Percentiles rank a stretch among this genome's conserved stretches.
Conservation (phyloP, 2,797 vertebrate genomes). For the Arnoldichthys spilopterus region DNA sequence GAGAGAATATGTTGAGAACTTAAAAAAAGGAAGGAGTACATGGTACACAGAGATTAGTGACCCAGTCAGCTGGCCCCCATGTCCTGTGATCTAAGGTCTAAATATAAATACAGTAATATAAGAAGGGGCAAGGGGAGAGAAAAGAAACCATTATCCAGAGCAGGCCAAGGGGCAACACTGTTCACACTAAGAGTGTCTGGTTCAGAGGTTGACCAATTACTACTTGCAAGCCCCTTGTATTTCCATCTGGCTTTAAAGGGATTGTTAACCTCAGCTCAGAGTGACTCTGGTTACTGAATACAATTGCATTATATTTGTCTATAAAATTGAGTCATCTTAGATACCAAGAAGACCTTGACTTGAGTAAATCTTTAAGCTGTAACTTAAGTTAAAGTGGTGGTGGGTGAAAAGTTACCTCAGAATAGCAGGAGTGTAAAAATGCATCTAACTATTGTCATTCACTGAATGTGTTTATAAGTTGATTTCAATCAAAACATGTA, state of each 20-base stretch:
- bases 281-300: slow-evolving; percentile 4
- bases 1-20: neutral
- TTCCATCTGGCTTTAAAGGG: slow-evolving; percentile 48
- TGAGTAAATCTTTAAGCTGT: no score
- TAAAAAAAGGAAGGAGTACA: slow-evolving; percentile 63
- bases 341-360: no score
- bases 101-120: slow-evolving; percentile 77
- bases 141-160: slow-evolving; percentile 66
- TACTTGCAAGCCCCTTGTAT: slow-evolving; percentile 54
- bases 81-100: slow-evolving; percentile 70
- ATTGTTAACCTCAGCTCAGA: slow-evolving; percentile 37
- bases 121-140: slow-evolving; percentile 65
- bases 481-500: no score
- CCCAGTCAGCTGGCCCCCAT: slow-evolving; percentile 73
- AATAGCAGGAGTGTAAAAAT: no score
- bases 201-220: slow-evolving; percentile 69
- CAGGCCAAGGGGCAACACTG: slow-evolving; percentile 62
- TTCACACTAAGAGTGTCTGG: slow-evolving; percentile 57
- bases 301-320: neutral
- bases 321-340: no score
- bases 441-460: no score
- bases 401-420: no score
- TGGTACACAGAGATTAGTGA: slow-evolving; percentile 80
- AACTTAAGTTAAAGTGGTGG: no score
- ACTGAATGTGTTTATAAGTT: no score